These are phyloP conservation scores for Oophaga sylvatica DNA, from an alignment of 2,797 vertebrate genomes.

Conservation along the genomic window DNA sequence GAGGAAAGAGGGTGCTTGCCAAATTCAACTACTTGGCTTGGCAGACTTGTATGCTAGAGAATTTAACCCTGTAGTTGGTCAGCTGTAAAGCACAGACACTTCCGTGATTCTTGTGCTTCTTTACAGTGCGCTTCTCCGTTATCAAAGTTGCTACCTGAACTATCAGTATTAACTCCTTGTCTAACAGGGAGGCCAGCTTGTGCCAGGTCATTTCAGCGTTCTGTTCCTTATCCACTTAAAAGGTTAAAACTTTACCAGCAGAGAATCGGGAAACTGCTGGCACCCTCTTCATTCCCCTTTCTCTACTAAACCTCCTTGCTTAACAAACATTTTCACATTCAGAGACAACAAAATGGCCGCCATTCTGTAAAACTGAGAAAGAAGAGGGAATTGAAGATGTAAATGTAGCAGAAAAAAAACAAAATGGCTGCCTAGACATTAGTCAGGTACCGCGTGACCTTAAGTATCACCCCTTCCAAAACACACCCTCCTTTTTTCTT, in stretches of 20 bases:
- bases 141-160: background rate
- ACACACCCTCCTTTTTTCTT: background rate
- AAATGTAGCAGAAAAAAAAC: conserved; percentile 17
- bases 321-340: conserved; percentile 8
- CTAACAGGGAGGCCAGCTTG: background rate
- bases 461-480: background rate
- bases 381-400: background rate
- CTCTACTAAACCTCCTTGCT: background rate
- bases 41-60: conserved; percentile 29
- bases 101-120: background rate
- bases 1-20: conserved; percentile 50
- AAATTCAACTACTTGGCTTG: conserved; percentile 58
- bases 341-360: conserved; percentile 46
- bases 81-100: background rate
- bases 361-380: background rate
- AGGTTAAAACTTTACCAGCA: conserved; percentile 37
- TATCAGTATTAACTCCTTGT: background rate
- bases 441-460: background rate
- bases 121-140: background rate
- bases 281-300: background rate
- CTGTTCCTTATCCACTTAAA: background rate
- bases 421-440: conserved; percentile 34
- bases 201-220: background rate
- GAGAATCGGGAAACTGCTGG: conserved; percentile 3
- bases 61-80: conserved; percentile 46